These are phyloP conservation scores for Electrona antarctica DNA, from an alignment of 2,113 vertebrate species.

Conservation along the genomic window DNA sequence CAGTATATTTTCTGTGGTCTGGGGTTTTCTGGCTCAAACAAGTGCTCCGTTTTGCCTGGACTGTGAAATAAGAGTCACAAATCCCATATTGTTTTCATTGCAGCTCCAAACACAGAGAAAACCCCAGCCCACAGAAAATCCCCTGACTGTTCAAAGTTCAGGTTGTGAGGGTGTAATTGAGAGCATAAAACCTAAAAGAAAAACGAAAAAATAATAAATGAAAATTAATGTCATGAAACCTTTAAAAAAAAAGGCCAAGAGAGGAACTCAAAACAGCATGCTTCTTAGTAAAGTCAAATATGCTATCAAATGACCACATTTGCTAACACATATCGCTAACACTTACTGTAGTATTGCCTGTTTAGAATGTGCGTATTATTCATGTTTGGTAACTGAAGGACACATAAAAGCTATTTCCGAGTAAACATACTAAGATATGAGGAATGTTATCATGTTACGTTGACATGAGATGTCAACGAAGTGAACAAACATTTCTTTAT, in stretches of 20 bases:
- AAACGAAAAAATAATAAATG: too few relatives aligned
- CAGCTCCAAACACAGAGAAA: too few relatives aligned
- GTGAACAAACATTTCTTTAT: slow-evolving; percentile 14
- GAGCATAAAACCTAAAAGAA: too few relatives aligned
- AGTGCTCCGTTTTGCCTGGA: too few relatives aligned
- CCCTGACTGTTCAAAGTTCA: too few relatives aligned
- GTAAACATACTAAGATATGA: not conserved
- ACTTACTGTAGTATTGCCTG: not conserved
- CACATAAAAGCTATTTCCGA: not conserved
- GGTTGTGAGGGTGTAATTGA: too few relatives aligned
- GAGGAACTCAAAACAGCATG: slow-evolving; percentile 43
- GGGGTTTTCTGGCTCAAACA: too few relatives aligned
- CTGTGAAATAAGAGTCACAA: too few relatives aligned
- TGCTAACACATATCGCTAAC: slow-evolving; percentile 41
- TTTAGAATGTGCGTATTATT: not conserved
- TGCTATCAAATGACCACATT: slow-evolving; percentile 52
- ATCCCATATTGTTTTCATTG: too few relatives aligned
- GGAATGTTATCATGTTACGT: not conserved
- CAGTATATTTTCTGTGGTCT: too few relatives aligned
- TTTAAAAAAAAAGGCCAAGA: not conserved
- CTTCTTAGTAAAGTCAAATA: slow-evolving; percentile 22
- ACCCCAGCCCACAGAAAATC: too few relatives aligned
- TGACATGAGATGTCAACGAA: not conserved
- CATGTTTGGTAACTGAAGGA: not conserved
- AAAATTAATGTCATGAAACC: too few relatives aligned